Base-by-base conservation (phyloP, 2,888 invertebrate species). In the Rhagophthalmus giganteus region DNA sequence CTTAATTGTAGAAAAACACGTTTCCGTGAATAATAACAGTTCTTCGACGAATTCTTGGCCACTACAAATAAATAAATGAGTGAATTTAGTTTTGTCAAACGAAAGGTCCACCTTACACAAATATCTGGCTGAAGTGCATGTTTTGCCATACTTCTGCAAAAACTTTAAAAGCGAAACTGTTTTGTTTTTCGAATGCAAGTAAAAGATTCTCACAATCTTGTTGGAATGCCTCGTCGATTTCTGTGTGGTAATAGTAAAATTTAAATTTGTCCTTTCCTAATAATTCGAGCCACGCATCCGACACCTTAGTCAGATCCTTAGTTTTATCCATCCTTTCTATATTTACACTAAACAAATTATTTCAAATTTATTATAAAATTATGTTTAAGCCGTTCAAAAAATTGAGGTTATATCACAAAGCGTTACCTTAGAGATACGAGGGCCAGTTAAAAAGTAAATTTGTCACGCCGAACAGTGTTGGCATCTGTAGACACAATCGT, bases 151-250 rank as follows among this genome's bases (percentile, higher is more conserved):
- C 35, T 44, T 57, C 32, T 8, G 64, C 57, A 55, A 70, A 71
- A 28, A 55, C 55, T 4, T 28, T 28, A 54, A 62, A 71, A 14
- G 53, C 57, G 14, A 64, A 59, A 7, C 59, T 55, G 7, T 62
- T 42, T 6, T 37, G 27, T 10, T 57, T 54, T 35, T 63, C 66
- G 57, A 63, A 71, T 46, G 64, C 49, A 8, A 58, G 40, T 10
- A 71, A 41, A 34, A 71, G 60, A 13, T 55, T 57, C 46, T 70
- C 66, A 28, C 64, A 66, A 41, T 71, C 71, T 25, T 35, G 16
- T 55, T 68, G 65, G 48, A 70, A 69, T 12, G 64, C 65, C 1
- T 44, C 3, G 1, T 24, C 15, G 10, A 46, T 24, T 9, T 46
- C 15, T 4, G 20, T 2, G 7, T 41, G 26, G 15, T 25, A 41